These are phyloP conservation scores for Papilio polyxenes DNA, from an alignment of 1,140 invertebrate species.

Conservation along the genomic window DNA sequence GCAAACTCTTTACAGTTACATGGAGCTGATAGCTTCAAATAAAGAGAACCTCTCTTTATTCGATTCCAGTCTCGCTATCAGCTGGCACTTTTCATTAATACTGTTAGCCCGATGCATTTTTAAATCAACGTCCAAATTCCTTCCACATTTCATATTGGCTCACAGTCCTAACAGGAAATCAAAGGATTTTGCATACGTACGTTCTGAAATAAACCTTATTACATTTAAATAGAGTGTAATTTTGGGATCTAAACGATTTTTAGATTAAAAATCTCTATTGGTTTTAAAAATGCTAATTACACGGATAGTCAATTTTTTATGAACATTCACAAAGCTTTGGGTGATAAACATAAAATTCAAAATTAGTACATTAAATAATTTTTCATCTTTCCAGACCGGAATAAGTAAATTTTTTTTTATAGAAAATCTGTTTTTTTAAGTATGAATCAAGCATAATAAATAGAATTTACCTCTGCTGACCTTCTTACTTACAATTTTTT, in stretches of 20 bases:
- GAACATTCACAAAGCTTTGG: not conserved
- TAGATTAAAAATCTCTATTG: not conserved
- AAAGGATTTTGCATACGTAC: constrained; percentile 12
- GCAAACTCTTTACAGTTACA: constrained; percentile 7
- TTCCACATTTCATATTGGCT: constrained; percentile 35
- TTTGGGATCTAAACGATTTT: not conserved
- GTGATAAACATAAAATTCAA: no score
- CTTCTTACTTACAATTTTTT: not conserved
- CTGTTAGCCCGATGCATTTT: constrained; percentile 31
- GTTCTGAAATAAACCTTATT: constrained; percentile 20
- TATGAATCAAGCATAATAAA: no score
- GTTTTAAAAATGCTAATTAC: not conserved
- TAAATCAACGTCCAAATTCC: constrained; percentile 36
- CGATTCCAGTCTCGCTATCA: constrained; percentile 18
- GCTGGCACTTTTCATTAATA: constrained; percentile 34
- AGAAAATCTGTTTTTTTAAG: no score
- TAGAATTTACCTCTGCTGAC: no score
- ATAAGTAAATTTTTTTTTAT: no score
- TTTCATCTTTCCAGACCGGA: no score
- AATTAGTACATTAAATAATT: no score
- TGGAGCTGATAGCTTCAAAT: constrained; percentile 26
- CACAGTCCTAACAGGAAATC: constrained; percentile 32
- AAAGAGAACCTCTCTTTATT: constrained; percentile 13
- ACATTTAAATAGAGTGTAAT: not conserved
- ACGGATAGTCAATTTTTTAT: not conserved